Percentiles rank a stretch among this genome's conserved stretches.
phyloP scores from a whole-genome alignment of 2,888 invertebrate species.

The Liodrosophila aerea region DNA sequence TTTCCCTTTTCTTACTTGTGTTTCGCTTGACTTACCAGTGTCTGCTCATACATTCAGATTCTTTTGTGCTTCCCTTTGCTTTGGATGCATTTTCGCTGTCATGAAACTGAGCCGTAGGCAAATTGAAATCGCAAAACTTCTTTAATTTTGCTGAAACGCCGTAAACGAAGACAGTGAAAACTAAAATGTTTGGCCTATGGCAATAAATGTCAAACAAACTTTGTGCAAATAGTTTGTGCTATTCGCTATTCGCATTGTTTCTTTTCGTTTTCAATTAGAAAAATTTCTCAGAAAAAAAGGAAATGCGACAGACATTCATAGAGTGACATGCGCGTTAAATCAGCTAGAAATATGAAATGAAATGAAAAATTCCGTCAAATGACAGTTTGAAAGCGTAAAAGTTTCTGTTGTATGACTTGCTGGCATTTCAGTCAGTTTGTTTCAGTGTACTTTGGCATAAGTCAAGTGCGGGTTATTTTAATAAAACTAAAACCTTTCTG shows the following conservation, averaged over 20 bases:
- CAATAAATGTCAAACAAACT: conserved; percentile 72
- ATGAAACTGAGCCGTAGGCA: conserved; percentile 46
- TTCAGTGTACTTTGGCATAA: conserved; percentile 9
- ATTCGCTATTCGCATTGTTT: neutral
- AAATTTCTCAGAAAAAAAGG: conserved; percentile 18
- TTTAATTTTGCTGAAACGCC: conserved; percentile 69
- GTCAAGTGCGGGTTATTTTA: conserved; percentile 35
- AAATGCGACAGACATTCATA: neutral
- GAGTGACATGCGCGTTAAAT: conserved; percentile 20
- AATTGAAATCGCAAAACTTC: conserved; percentile 68
- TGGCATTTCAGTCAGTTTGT: conserved; percentile 1
- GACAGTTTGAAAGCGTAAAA: conserved; percentile 36
- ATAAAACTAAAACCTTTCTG: conserved; percentile 33
- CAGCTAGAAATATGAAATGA: conserved; percentile 22
- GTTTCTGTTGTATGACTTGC: too few relatives aligned
- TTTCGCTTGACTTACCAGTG: conserved; percentile 32
- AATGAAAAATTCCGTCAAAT: conserved; percentile 30
- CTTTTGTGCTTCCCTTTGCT: conserved; percentile 1
- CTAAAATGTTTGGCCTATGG: conserved; percentile 66
- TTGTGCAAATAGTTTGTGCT: conserved; percentile 37
- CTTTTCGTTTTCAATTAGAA: conserved; percentile 68
- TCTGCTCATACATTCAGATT: conserved; percentile 4
- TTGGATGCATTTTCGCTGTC: conserved; percentile 21
- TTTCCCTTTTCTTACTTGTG: neutral
- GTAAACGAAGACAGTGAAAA: conserved; percentile 40